Evolutionary conservation across 30 jellyfish, hydroid and myxozoan genomes (phyloP), one percentile per base, ranked within the genome.

Genomic region (Catostylus mosaicus): DNA sequence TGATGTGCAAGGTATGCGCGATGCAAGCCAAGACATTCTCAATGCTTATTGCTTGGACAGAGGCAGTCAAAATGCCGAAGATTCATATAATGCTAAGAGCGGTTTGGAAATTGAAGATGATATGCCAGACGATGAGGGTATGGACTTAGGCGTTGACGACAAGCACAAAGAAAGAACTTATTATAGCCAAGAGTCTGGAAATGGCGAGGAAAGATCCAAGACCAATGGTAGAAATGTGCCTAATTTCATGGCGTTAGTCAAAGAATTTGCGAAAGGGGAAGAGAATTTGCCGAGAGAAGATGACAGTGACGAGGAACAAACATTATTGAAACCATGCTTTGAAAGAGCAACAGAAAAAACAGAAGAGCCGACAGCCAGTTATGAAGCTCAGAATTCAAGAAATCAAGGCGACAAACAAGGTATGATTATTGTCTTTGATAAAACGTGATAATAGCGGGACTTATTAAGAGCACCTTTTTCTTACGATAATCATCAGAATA

Each of bases 181-280:
- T 4, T 23, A 50, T 18, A 50, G 20, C 2, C 63, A 50, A 16
- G 63, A 50, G 24, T 3, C 24, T 50, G 20, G 6, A 50, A 50
- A 10, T 27, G 63, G 26, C 26, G 38, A 24, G n/a, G 38, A 59
- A 23, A 27, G 24, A 5, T 59, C 38, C 12, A 22, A 59, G 7
- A 23, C 26, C 3, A 24, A 59, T 5, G 24, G 24, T 2, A 59
- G 26, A 59, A 38, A 14, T 20, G 35, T 16, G 34, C 57, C 85
- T 22, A 75, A 74, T 74, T 74, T 74, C 33, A 74, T 38, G 60
- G 45, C 23, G 4, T 27, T 74, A 35, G 74, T 74, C 8, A 47
- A 34, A 61, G 71, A 57, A 57, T 34, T 51, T 29, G 29, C 70
- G 3, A 74, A 74, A 51, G 54, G 38, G 71, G 33, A 40, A 29